Conservation (phyloP, 2,113 vertebrate genomes). For the Hystrix cristata region DNA sequence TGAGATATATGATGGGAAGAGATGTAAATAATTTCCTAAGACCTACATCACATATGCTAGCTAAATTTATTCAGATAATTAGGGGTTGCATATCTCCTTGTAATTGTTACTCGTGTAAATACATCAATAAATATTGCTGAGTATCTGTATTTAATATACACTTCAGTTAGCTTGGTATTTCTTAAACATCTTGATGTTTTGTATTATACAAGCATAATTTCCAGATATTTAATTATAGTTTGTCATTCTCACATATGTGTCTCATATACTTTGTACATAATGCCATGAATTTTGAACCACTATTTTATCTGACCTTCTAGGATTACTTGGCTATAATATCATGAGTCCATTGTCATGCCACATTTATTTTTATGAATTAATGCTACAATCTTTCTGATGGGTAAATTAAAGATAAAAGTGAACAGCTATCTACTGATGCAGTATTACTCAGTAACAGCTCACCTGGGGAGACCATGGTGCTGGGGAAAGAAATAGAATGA, state of each 20-base stretch:
- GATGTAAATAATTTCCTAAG: background rate
- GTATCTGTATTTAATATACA: background rate
- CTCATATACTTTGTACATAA: background rate
- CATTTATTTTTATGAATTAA: conserved; percentile 14
- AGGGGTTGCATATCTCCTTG: background rate
- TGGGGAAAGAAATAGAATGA: background rate
- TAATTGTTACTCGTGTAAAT: conserved; percentile 28
- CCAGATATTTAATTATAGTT: background rate
- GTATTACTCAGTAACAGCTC: background rate
- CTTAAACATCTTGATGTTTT: conserved; percentile 19
- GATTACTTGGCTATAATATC: background rate
- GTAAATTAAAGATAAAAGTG: background rate
- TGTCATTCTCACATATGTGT: background rate
- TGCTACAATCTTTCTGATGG: background rate
- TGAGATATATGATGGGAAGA: background rate
- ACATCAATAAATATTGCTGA: conserved; percentile 6
- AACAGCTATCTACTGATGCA: background rate
- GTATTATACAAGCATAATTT: background rate
- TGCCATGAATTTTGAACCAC: background rate
- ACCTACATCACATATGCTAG: background rate
- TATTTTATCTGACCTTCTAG: background rate
- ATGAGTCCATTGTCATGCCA: background rate
- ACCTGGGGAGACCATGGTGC: background rate
- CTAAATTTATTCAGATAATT: background rate
- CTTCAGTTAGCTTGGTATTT: background rate